phyloP scores from a whole-genome alignment of 2,797 vertebrate species.

The Odontamblyopus rebecca region DNA sequence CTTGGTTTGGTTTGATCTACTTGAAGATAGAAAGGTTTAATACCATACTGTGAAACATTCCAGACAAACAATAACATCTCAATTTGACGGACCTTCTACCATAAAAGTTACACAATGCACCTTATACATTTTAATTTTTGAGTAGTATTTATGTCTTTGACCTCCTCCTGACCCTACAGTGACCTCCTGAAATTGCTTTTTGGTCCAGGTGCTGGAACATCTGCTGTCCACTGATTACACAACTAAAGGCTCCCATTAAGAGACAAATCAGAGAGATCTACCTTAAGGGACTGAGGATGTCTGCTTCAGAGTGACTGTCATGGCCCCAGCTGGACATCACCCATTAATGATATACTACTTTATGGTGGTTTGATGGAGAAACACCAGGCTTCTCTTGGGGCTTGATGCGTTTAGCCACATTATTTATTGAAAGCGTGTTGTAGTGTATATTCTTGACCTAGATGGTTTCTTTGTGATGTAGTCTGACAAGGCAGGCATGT shows the following conservation, averaged over 20 bases:
- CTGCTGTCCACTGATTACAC: constrained; percentile 41
- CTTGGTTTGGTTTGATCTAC: no score
- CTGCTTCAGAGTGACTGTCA: not conserved
- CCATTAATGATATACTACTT: no score
- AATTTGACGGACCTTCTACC: no score
- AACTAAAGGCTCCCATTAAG: constrained; percentile 19
- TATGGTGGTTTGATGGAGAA: no score
- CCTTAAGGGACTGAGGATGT: constrained; percentile 26
- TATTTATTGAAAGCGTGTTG: constrained; percentile 30
- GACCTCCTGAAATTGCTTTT: not conserved
- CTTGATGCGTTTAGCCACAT: no score
- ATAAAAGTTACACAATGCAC: no score
- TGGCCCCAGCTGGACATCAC: no score
- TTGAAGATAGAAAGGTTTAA: no score
- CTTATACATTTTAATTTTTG: not conserved
- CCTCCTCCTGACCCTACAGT: constrained; percentile 23
- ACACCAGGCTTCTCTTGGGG: no score
- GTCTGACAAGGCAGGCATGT: not conserved
- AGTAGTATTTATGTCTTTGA: constrained; percentile 11
- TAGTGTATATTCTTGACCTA: constrained; percentile 1
- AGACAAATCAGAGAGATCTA: constrained; percentile 22
- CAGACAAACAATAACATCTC: no score
- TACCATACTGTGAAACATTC: no score
- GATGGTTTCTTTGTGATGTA: not conserved
- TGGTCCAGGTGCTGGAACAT: constrained; percentile 32